Conservation (phyloP, 92 coral and sea anemone species). For the Siderastrea radians region DNA sequence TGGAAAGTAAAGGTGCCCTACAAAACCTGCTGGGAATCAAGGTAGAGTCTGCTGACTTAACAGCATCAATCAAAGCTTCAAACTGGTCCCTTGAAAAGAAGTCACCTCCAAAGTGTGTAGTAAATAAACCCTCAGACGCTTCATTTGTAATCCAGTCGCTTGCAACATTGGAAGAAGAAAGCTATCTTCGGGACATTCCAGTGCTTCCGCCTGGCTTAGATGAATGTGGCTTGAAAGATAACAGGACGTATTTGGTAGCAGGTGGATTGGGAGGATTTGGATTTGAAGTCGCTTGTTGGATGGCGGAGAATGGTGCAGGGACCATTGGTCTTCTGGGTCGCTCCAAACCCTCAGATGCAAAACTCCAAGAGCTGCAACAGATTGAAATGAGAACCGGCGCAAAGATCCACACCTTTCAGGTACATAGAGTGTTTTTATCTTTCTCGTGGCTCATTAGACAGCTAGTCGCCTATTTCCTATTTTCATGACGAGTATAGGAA, state of each 20-base stretch:
- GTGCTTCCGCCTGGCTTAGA: conserved; percentile 64
- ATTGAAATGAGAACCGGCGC: conserved; percentile 72
- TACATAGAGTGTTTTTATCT: neutral
- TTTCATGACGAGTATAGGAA: no score
- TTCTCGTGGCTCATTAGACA: no score
- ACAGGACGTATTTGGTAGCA: conserved; percentile 79
- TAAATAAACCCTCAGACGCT: neutral
- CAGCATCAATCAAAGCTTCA: neutral
- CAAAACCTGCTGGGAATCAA: conserved; percentile 26
- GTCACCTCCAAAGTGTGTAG: neutral
- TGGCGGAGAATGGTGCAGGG: conserved; percentile 80
- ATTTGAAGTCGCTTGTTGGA: conserved; percentile 87
- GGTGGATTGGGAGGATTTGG: conserved; percentile 89
- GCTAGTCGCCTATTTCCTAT: no score
- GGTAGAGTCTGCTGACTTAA: neutral
- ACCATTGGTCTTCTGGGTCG: conserved; percentile 76
- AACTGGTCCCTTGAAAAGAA: neutral
- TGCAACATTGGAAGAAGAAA: neutral
- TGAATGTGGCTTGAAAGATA: conserved; percentile 59
- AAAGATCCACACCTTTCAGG: conserved; percentile 61
- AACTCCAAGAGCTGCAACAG: conserved; percentile 53
- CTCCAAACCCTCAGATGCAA: conserved; percentile 70
- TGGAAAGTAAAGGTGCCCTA: conserved; percentile 24
- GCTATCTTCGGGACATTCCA: neutral
- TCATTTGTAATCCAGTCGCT: conserved; percentile 13